Evolutionary conservation across 2,797 vertebrate genomes (phyloP).

Genomic region (Merluccius polli): DNA sequence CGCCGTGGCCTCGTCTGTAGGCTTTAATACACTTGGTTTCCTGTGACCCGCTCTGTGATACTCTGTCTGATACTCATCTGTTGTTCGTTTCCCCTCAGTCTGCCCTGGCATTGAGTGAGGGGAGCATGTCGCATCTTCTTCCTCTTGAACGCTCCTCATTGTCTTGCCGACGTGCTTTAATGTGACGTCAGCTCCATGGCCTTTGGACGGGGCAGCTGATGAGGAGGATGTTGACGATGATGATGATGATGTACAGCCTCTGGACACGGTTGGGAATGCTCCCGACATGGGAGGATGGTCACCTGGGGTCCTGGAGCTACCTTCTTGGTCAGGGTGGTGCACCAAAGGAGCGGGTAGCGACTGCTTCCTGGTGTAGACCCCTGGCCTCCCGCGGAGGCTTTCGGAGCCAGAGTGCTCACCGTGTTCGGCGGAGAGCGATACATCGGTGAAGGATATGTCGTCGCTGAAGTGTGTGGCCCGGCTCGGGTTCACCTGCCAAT

Average conservation of each 20-base stretch:
- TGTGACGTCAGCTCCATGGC: neutral
- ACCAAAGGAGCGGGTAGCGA: slow-evolving; percentile 27
- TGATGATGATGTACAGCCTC: neutral
- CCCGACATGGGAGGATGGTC: neutral
- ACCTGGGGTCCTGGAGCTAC: neutral
- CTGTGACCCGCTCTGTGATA: neutral
- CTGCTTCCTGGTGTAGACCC: slow-evolving; percentile 56
- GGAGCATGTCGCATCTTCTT: neutral
- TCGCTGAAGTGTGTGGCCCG: slow-evolving; percentile 32
- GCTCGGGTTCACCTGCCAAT: slow-evolving; percentile 52
- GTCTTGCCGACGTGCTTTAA: neutral
- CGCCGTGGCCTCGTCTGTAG: neutral
- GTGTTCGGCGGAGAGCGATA: slow-evolving; percentile 36
- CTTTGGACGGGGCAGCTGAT: too few species aligned
- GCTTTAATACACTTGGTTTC: neutral
- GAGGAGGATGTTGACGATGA: too few species aligned
- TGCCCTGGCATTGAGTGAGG: neutral
- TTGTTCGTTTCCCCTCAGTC: neutral
- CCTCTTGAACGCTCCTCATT: neutral
- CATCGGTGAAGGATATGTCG: slow-evolving; percentile 43
- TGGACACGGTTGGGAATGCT: neutral
- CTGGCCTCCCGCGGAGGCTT: slow-evolving; percentile 44
- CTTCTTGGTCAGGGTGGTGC: slow-evolving; percentile 7
- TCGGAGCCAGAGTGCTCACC: slow-evolving; percentile 26
- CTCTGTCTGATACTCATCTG: neutral